Evolutionary conservation across 2,888 invertebrate genomes (phyloP).

Genomic region (Diaprepes abbreviatus): DNA sequence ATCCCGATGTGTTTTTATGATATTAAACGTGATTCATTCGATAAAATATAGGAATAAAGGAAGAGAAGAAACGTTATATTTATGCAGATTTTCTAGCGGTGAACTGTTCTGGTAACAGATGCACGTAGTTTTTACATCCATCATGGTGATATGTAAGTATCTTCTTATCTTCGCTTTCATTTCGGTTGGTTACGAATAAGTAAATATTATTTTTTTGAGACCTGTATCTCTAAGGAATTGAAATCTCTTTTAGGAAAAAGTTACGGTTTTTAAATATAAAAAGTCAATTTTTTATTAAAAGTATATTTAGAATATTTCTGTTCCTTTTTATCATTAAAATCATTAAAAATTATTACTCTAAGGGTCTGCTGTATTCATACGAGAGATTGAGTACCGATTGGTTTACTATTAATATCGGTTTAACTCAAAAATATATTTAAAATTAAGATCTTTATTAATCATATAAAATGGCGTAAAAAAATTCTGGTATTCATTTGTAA

Average conservation of each 20-base stretch:
- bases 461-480: no score
- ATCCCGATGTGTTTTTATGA: conserved; percentile 52
- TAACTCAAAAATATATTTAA: no score
- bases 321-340: no score
- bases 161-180: conserved; percentile 36
- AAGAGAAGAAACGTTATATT: conserved; percentile 60
- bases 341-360: no score
- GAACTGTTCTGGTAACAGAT: conserved; percentile 57
- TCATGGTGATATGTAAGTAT: conserved; percentile 56
- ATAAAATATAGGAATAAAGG: conserved; percentile 50
- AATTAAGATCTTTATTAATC: no score
- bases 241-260: background rate
- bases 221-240: background rate
- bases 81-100: conserved; percentile 56
- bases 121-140: conserved; percentile 61
- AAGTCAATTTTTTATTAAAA: no score
- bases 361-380: no score
- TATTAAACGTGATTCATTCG: conserved; percentile 55
- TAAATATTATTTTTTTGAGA: conserved; percentile 9
- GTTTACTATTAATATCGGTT: no score
- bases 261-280: no score
- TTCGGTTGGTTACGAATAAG: conserved; percentile 15
- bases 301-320: no score
- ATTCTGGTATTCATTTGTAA: no score
- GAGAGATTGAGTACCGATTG: no score